Base-by-base conservation (phyloP, 2,888 invertebrate genomes). In the Nemoura dubitans region DNA sequence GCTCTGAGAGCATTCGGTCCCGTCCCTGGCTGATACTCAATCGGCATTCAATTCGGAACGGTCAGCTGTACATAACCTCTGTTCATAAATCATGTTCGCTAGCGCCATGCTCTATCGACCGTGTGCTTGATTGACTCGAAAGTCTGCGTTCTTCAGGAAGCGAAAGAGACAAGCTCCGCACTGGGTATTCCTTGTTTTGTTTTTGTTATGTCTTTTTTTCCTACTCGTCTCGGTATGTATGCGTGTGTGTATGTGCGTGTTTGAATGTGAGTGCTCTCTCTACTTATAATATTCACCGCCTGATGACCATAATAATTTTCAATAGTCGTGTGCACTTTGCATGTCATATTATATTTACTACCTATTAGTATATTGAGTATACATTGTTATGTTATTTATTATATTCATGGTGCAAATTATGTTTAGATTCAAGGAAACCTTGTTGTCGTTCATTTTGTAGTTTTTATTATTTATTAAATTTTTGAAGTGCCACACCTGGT, bases 231-330 rank as follows among this genome's bases (percentile, higher is more conserved):
- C 27, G 26, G 28, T 78, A 25, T 82, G 82, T 82, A 43, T 86
- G 80, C 30, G 81, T 21, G 42, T 80, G 78, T 36, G 78, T 85
- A 10, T 86, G 86, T 80, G 78, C 16, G 80, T 86, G 59, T 27
- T 30, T 86, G 86, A 16, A 77, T 86, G 83, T 42, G 81, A 83
- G 76, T 77, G 86, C 86, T 86, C 87, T 87, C 87, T 87, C 59
- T 85, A 21, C 26, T 78, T 78, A 78, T 78, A 29, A 21, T 80
- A 36, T 36, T 81, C 42, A 42, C 86, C 26, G 36, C 42, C 42
- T 59, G 59, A 59, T 59, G 59, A 59, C 59, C 59, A 59, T 59
- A 59, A 59, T 59, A 59, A 59, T 7, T 59, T 59, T 59, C 59
- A 2, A 59, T 59, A 59, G 59, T 59, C 14, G 59, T 59, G 59